Conservation (phyloP, 2,888 invertebrate species). For the Dicyrtomina minuta region DNA sequence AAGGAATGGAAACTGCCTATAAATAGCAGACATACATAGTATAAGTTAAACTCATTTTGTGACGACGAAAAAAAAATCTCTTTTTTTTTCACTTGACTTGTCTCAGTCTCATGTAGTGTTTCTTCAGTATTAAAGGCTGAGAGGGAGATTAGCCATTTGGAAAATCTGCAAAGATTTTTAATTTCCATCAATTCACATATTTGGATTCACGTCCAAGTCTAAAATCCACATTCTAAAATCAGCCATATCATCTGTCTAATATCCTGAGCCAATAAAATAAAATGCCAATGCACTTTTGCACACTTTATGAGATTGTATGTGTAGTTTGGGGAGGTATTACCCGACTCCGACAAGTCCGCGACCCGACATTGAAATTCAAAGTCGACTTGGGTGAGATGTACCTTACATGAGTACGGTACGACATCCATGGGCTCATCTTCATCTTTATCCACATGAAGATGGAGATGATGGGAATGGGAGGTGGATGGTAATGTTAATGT, state of each 20-base stretch:
- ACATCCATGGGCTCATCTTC: no score
- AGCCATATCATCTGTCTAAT: slow-evolving; percentile 1
- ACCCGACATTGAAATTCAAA: background rate
- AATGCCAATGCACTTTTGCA: slow-evolving; percentile 20
- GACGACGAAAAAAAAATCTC: background rate
- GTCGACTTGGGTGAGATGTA: no score
- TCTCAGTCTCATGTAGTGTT: slow-evolving; percentile 3
- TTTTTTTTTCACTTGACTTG: background rate
- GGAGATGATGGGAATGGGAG: no score
- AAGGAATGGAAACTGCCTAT: slow-evolving; percentile 10
- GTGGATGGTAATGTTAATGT: no score
- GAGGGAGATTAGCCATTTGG: slow-evolving; percentile 12
- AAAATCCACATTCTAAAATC: background rate
- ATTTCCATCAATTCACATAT: background rate
- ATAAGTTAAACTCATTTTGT: background rate
- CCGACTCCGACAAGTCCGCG: no score
- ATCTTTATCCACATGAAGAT: no score
- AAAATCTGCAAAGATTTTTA: slow-evolving; percentile 3
- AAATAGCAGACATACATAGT: slow-evolving; percentile 22
- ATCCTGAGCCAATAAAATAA: slow-evolving; percentile 7
- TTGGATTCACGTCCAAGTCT: background rate
- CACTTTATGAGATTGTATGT: no score
- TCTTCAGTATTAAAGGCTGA: no score
- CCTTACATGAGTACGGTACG: no score
- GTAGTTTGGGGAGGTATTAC: no score